Base-by-base conservation (phyloP, 2,797 vertebrate species). In the Cheirogaleus major region DNA sequence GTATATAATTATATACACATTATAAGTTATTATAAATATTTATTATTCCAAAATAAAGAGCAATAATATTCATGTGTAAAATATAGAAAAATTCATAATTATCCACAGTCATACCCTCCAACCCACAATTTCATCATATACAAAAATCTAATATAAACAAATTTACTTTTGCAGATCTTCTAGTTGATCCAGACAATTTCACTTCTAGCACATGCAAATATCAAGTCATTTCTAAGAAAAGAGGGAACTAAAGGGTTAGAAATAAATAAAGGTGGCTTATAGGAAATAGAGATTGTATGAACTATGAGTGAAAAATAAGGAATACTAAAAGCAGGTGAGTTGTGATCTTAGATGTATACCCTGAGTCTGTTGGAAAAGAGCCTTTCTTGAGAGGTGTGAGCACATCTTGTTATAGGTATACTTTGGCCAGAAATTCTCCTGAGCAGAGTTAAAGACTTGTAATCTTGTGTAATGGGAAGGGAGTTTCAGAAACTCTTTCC, bases 171-270 rank as follows among this genome's bases (percentile, higher is more conserved):
- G 17, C 43, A 69, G 27, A 23, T 27, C 32, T 89, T 84, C 65
- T 17, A 55, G 20, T 45, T 88, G 14, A 69, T 17, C 48, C 12
- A 48, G 43, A 27, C n/a, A 55, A 80, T 83, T 75, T 86, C 41
- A 73, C 57, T 84, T 95, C 55, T 3, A n/a, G 12, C 83, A n/a
- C 35, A 72, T 90, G 43, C 17, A 81, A 81, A 78, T 90, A 78
- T 57, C 73, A 82, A 41, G 8, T 38, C 38, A 69, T 80, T 75
- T 93, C 84, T 81, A 84, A 95, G 50, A 86, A 89, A 91, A 79
- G 5, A 63, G n/a, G 5, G 22, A 93, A 75, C 41, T 50, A 32
- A 83, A 80, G 41, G 8, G 14, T 82, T 76, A 65, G 50, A 23
- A 50, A 87, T 72, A 87, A 85, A 57, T 30, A 67, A 57, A 89